Evolutionary conservation across 2,797 vertebrate genomes (phyloP).

Genomic region (Microctenopoma lineatum): DNA sequence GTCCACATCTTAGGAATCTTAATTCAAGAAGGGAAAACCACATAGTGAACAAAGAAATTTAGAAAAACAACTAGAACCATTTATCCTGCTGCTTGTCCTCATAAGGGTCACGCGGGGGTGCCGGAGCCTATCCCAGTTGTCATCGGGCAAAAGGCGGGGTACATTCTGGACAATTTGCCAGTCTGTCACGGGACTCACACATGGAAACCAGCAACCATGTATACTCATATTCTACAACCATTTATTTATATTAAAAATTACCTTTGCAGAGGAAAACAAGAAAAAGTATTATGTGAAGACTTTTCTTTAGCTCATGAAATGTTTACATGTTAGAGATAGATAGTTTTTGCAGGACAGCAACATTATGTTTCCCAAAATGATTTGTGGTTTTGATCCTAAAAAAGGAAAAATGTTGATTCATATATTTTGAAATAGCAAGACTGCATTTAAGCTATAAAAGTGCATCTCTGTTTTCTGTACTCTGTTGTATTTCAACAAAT

Average conservation of each 20-base stretch:
- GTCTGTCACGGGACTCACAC: too few relatives aligned
- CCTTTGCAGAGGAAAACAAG: neutral
- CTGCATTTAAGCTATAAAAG: neutral
- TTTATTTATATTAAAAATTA: neutral
- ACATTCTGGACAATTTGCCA: too few relatives aligned
- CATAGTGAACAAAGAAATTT: neutral
- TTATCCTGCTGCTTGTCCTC: neutral
- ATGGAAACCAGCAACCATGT: too few relatives aligned
- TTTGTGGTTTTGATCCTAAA: conserved; percentile 20
- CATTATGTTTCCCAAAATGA: neutral
- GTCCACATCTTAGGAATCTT: neutral
- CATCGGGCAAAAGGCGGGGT: too few relatives aligned
- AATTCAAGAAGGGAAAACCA: too few relatives aligned
- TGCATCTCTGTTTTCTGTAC: neutral
- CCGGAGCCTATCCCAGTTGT: too few relatives aligned
- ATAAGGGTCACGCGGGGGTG: too few relatives aligned
- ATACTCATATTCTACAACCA: neutral
- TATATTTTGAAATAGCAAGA: conserved; percentile 11
- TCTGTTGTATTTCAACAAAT: conserved; percentile 7
- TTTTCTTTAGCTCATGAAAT: neutral
- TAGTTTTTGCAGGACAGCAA: neutral
- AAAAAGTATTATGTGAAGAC: neutral
- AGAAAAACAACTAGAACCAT: neutral
- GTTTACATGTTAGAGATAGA: too few relatives aligned
- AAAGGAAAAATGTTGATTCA: conserved; percentile 8